Conservation (phyloP, 1,140 invertebrate genomes). For the Olivierus martensii region DNA sequence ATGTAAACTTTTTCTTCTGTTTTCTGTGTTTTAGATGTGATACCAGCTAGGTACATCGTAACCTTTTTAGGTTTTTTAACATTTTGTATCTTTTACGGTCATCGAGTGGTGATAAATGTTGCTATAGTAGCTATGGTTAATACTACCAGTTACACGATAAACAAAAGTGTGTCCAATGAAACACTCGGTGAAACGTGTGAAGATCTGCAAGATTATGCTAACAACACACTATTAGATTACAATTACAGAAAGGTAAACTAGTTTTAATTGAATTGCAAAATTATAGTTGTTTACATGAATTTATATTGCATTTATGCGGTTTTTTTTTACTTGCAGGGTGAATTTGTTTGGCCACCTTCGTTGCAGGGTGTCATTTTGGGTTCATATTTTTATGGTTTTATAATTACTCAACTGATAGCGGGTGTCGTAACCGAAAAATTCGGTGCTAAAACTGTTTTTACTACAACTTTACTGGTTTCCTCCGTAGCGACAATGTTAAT, state of each 20-base stretch:
- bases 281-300: no score
- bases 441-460: background rate
- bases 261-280: no score
- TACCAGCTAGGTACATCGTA: conserved; percentile 47
- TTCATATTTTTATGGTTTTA: background rate
- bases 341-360: background rate
- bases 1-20: no score
- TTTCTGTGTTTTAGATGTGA: no score
- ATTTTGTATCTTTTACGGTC: conserved; percentile 50
- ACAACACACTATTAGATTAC: no score
- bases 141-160: background rate
- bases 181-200: no score
- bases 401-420: background rate
- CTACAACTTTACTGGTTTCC: background rate
- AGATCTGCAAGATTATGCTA: no score
- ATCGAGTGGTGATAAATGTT: conserved; percentile 12
- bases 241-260: no score
- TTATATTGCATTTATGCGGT: no score
- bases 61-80: conserved; percentile 82
- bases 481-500: background rate
- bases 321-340: no score
- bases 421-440: background rate
- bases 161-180: no score
- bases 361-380: background rate
- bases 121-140: conserved; percentile 18